Base-by-base conservation (phyloP, 2,797 vertebrate genomes). In the Pogoniulus pusillus region DNA sequence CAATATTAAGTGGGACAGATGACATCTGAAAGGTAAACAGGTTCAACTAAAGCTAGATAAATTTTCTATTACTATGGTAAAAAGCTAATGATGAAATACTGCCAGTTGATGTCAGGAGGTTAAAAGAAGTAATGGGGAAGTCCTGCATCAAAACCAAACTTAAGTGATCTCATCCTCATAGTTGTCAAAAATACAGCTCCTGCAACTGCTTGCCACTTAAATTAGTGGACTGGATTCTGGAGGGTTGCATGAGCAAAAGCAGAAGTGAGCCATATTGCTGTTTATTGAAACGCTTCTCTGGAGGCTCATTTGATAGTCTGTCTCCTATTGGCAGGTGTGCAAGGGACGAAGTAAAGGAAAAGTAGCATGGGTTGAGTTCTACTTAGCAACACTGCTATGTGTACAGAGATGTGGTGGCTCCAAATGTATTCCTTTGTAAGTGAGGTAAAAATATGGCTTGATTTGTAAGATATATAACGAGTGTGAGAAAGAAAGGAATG, bases 1-100 rank as follows among this genome's bases (percentile, higher is more conserved):
- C 47, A 69, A 41, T 79, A 60, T 85, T 83, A 89, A 94, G 64
- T 62, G 23, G 45, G 59, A 49, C 64, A 89, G 80, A 59, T 89
- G 53, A 93, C 94, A 91, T 85, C 51, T 68, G n/a, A 75, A 91
- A 89, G 32, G 62, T 86, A 93, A 96, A 81, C 30, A 63, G 41
- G 45, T 82, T 92, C 27, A 76, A 41, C 73, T 89, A 80, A 73
- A 59, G 19, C 66, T 89, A 45, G 54, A 70, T 74, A 24, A 76
- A 69, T 82, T 73, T 89, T 23, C 69, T 81, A 24, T 72, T 86
- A 45, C 34, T 78, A 9, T 74, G 51, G 73, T 91, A 64, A 87
- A 60, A 76, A 69, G 86, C 87, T 86, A 82, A n/a, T 62, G 59
- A 81, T 80, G 37, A 86, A 94, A 87, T 66, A 58, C 19, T 82